Percentiles rank a stretch among this genome's conserved stretches.
These are phyloP conservation scores for Helicolenus hilgendorfi DNA, from an alignment of 2,797 vertebrate genomes.

Conservation along the genomic window DNA sequence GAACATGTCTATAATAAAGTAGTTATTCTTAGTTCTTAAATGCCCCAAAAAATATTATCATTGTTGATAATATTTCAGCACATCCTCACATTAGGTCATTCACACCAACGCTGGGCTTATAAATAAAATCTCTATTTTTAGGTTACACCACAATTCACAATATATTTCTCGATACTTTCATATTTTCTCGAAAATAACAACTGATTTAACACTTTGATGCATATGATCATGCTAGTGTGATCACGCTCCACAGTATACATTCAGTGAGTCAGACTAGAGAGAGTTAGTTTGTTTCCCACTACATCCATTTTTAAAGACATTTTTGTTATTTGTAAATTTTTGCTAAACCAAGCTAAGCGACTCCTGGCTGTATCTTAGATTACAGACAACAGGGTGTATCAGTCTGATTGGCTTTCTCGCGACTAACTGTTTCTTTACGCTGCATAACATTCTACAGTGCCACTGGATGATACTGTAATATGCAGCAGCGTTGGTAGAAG, in stretches of 20 bases:
- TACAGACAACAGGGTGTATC: neutral
- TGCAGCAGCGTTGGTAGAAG: neutral
- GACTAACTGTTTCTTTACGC: neutral
- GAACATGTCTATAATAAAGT: no score
- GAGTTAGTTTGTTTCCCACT: neutral
- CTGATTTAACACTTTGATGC: neutral
- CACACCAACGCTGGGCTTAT: no score
- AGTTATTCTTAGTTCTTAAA: no score
- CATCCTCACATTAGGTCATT: no score
- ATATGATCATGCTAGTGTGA: neutral
- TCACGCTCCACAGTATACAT: neutral
- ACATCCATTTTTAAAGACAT: neutral
- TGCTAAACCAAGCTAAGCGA: neutral
- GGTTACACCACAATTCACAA: neutral
- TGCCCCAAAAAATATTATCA: no score
- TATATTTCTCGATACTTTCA: neutral
- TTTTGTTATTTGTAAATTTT: neutral
- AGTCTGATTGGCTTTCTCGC: neutral
- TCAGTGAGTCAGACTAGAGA: neutral
- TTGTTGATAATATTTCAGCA: no score
- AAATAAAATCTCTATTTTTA: no score
- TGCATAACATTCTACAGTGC: neutral
- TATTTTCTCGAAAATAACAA: neutral
- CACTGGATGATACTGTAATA: constrained; percentile 2
- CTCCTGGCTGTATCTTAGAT: neutral